Base-by-base conservation (phyloP, 2,113 vertebrate genomes). In the Chaenogobius annularis region DNA sequence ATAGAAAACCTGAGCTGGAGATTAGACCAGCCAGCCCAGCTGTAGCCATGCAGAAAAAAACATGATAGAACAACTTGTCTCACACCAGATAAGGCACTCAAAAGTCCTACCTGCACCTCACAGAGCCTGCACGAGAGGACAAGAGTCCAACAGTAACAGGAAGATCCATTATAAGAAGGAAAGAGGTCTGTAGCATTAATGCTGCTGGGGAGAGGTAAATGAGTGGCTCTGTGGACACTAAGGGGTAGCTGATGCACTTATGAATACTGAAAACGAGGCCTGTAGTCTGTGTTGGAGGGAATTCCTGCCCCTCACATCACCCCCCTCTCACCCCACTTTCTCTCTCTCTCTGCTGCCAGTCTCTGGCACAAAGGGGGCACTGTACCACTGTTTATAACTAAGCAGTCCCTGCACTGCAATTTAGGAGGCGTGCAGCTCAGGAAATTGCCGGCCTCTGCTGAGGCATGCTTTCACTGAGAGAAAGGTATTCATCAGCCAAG, bases 371-470 rank as follows among this genome's bases (percentile, higher is more conserved):
- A 97, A 97, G 96, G 89, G 92, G 43, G 87, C 91, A 92, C 94
- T 98, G 96, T 99, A 85, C 88, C 75, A 70, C 90, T 93, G 87
- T 94, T 93, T 93, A 90, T 89, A 94, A 94, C 92, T 83, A 90
- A 94, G 87, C 91, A 92, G 95, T 86, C 94, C 95, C 94, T 93
- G 95, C 95, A 91, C 95, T 95, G 95, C 94, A 94, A 92, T 96
- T 97, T 95, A 94, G 94, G 93, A 96, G 95, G 95, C 94, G 93
- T 96, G 94, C 93, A 93, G 92, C 85, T 94, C 95, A 96, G 96
- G 96, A 98, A 97, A 97, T 97, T 95, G 95, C 95, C 91, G 93
- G 93, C 94, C 94, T 95, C 92, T 94, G 93, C 95, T 88, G 83
- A 87, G 93, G 92, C 93, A 90, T 89, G 94, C 94, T 96, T 96